Evolutionary conservation across 2,888 invertebrate genomes (phyloP).

Genomic region (Pyrocoelia pectoralis): DNA sequence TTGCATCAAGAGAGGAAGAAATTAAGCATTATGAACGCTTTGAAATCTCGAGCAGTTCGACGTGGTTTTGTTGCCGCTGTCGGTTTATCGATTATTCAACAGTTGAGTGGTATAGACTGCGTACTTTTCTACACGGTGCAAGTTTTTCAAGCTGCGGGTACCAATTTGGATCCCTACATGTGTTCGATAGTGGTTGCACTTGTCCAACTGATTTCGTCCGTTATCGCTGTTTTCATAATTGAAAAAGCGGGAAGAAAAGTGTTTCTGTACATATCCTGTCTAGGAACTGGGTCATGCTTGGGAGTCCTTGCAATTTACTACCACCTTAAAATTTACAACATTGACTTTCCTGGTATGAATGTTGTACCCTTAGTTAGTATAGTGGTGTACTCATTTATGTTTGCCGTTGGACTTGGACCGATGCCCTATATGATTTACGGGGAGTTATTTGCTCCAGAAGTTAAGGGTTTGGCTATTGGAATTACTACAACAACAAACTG

Average conservation of each 20-base stretch:
- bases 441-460: conserved; percentile 22
- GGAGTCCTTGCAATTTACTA: neutral
- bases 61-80: conserved; percentile 75
- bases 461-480: conserved; percentile 27
- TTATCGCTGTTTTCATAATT: conserved; percentile 70
- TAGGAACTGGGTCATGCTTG: conserved; percentile 2
- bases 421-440: conserved; percentile 27
- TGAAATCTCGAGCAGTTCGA: conserved; percentile 67
- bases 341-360: conserved; percentile 14
- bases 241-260: conserved; percentile 80
- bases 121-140: conserved; percentile 78
- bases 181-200: conserved; percentile 79
- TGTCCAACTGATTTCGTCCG: conserved; percentile 77
- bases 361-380: conserved; percentile 20
- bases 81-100: conserved; percentile 83
- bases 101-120: conserved; percentile 80
- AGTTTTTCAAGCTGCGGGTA: conserved; percentile 76
- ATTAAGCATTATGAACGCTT: conserved; percentile 64
- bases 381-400: conserved; percentile 23
- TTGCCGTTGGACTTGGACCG: conserved; percentile 28
- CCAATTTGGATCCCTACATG: conserved; percentile 65
- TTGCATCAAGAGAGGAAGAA: conserved; percentile 60
- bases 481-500: conserved; percentile 25
- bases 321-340: conserved; percentile 60
- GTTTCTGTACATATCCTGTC: conserved; percentile 3